Conservation (phyloP, 2,113 vertebrate genomes). For the Callipepla squamata region DNA sequence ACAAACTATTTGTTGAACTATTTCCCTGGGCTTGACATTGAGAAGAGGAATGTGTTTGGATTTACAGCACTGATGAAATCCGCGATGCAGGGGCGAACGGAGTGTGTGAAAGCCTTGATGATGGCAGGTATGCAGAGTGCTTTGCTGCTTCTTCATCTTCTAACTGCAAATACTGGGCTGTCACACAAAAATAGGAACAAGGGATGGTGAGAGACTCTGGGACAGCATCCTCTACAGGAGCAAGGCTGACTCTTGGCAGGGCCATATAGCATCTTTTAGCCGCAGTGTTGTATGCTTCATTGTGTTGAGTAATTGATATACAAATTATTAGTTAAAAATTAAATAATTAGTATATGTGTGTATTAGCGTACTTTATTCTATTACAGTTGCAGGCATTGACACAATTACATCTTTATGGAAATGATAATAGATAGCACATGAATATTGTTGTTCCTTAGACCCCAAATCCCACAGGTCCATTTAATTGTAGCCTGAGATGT, state of each 20-base stretch:
- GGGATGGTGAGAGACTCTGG: not conserved
- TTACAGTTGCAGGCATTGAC: not conserved
- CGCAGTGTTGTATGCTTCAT: not conserved
- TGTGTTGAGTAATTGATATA: not conserved
- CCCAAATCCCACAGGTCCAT: not conserved
- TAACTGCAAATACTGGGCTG: not conserved
- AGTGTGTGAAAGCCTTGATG: constrained; percentile 92
- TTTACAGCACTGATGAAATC: constrained; percentile 97
- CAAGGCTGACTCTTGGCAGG: not conserved
- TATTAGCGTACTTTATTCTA: not conserved
- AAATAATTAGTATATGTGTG: not conserved
- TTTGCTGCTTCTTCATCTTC: not conserved
- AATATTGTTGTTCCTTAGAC: not conserved
- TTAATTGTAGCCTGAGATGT: not conserved
- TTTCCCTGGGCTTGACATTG: constrained; percentile 89
- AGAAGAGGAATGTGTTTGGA: constrained; percentile 90
- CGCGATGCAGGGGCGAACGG: constrained; percentile 90
- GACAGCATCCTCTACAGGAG: not conserved
- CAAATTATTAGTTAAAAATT: not conserved
- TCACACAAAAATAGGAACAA: not conserved
- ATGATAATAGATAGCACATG: not conserved
- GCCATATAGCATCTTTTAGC: not conserved
- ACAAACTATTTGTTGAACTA: constrained; percentile 96
- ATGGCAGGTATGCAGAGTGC: constrained; percentile 84
- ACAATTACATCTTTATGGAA: not conserved